Base-by-base conservation (phyloP, 1,140 invertebrate genomes). In the Lamellibrachia luymesi region DNA sequence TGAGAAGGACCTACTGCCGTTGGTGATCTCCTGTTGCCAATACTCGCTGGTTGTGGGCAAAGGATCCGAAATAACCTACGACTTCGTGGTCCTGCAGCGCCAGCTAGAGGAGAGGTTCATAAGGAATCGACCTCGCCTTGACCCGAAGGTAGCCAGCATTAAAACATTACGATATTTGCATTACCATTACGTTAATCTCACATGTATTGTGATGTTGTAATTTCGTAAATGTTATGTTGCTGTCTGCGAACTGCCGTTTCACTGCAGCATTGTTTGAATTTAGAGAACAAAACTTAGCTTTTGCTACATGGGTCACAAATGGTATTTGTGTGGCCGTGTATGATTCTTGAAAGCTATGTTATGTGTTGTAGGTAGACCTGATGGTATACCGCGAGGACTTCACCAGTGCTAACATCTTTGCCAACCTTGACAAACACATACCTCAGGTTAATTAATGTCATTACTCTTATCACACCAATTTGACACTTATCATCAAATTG, bases 11-110 rank as follows among this genome's bases (percentile, higher is more conserved):
- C 90, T 95, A 51, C 93, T 95, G n/a, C 95, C 95, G 13, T 56
- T 95, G 90, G 93, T 95, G 10, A 93, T 95, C 27, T 94, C 95
- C 13, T 94, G 95, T 92, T 95, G 94, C 91, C 94, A 95, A 92
- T 95, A 95, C 93, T 94, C 95, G 10, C 94, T 95, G 93, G 56
- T 94, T 90, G 92, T 95, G 8, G 94, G 94, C 7, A 91, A 95
- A 89, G 94, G 94, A 2, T 94, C 94, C 27, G 93, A 89, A 27
- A 92, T 95, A 50, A 93, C 94, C 38, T 95, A 95, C 91, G 94
- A 95, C 92, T 95, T 95, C 93, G 90, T 51, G 51, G 93, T 91
- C 50, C 92, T 95, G 89, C 94, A 95, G 91, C 92, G 92, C 38
- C 94, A 94, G 52, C 89, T 95, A 49, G 92, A 93, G 38, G 94